Percentiles rank a stretch among this genome's conserved stretches.
Conservation (phyloP, 2,113 vertebrate genomes). For the Oplegnathus fasciatus region DNA sequence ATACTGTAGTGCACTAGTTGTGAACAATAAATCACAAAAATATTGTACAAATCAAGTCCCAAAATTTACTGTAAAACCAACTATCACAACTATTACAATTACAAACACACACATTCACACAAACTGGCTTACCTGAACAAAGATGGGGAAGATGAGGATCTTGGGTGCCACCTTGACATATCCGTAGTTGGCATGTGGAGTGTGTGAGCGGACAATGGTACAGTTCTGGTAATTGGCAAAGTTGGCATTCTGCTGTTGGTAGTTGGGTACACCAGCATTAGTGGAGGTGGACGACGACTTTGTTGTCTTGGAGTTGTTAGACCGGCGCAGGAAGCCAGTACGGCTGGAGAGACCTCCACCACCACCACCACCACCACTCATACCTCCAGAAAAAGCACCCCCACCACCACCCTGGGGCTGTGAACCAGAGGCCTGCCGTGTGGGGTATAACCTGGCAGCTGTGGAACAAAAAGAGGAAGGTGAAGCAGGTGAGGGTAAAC, state of each 20-base stretch:
- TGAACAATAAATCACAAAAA: background rate
- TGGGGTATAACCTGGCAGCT: constrained; percentile 79
- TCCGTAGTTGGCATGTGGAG: constrained; percentile 89
- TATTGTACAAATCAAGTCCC: background rate
- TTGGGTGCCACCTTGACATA: constrained; percentile 93
- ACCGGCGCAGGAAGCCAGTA: constrained; percentile 88
- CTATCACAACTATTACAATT: background rate
- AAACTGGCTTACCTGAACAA: constrained; percentile 88
- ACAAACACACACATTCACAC: background rate
- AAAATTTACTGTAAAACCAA: background rate
- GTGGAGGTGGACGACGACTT: constrained; percentile 79
- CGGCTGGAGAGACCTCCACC: constrained; percentile 73
- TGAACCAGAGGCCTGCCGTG: constrained; percentile 64
- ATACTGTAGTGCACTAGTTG: no score
- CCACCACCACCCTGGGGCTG: constrained; percentile 59
- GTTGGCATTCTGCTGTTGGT: constrained; percentile 85
- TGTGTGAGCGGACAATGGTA: constrained; percentile 88
- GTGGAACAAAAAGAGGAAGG: background rate
- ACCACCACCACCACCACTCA: constrained; percentile 6
- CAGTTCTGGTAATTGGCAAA: constrained; percentile 93
- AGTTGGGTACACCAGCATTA: constrained; percentile 37
- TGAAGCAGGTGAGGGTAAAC: background rate
- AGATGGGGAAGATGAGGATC: constrained; percentile 94
- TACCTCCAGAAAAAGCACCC: constrained; percentile 49
- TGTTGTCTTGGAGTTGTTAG: constrained; percentile 80